A percentile compares a stretch with the other conserved stretches of the same genome.
Conservation (phyloP, 2,113 vertebrate genomes). For the Erythrolamprus reginae region DNA sequence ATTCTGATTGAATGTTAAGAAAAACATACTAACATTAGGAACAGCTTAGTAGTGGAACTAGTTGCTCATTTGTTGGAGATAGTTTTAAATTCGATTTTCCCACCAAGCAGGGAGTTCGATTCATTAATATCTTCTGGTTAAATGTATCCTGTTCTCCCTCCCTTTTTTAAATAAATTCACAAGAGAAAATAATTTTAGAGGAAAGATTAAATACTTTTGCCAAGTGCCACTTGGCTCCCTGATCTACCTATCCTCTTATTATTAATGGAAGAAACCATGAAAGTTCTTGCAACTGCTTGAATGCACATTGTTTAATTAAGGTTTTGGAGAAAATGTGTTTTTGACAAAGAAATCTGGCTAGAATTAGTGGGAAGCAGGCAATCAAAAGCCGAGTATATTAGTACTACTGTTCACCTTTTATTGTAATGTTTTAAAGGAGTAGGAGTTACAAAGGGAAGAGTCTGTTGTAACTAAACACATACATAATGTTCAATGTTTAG, state of each 20-base stretch:
- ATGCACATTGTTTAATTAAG: neutral
- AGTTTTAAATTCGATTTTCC: neutral
- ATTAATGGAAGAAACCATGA: neutral
- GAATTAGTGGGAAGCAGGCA: neutral
- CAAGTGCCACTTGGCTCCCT: neutral
- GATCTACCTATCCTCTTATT: neutral
- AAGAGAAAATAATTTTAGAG: neutral
- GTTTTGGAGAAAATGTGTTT: neutral
- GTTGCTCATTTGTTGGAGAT: neutral
- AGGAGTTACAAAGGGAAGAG: neutral
- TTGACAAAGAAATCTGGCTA: neutral
- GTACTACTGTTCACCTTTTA: neutral
- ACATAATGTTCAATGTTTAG: neutral
- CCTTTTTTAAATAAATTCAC: neutral
- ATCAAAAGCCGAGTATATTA: neutral
- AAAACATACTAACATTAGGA: neutral
- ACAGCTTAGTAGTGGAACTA: neutral
- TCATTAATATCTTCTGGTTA: neutral
- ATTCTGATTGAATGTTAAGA: neutral
- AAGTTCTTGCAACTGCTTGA: neutral
- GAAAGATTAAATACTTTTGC: neutral
- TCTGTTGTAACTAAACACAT: neutral
- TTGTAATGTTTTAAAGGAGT: neutral
- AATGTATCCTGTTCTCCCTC: neutral
- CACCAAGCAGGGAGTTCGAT: neutral